A percentile compares a stretch with the other conserved stretches of the same genome.
phyloP scores from a whole-genome alignment of 2,888 invertebrate species.

The Fabriciana adippe region DNA sequence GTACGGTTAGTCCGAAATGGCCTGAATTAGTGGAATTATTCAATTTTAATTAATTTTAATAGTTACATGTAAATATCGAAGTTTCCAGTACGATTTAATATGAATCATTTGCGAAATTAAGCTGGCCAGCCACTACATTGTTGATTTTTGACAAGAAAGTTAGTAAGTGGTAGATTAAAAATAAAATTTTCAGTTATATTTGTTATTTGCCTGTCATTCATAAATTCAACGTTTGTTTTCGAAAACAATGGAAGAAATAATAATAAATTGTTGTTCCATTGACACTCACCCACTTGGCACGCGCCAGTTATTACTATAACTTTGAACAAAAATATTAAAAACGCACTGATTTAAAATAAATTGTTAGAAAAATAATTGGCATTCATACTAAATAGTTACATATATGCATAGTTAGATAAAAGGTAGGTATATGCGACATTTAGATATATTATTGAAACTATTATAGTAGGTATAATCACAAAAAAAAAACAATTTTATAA shows the following conservation, averaged over 20 bases:
- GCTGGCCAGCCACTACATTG: too few species aligned
- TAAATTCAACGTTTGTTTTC: conserved; percentile 28
- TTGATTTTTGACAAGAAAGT: neutral
- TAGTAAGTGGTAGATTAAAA: neutral
- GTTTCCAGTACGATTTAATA: neutral
- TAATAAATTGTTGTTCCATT: conserved; percentile 50
- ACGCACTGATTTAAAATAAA: conserved; percentile 16
- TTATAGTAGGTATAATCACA: neutral
- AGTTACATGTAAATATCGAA: neutral
- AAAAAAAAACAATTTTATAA: too few species aligned
- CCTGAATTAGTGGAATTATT: conserved; percentile 24
- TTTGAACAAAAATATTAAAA: conserved; percentile 24
- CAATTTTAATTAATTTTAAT: conserved; percentile 31
- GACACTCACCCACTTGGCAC: conserved; percentile 79
- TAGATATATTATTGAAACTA: too few species aligned
- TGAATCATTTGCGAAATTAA: neutral
- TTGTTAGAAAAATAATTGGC: conserved; percentile 10
- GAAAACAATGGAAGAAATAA: conserved; percentile 35
- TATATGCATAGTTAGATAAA: neutral
- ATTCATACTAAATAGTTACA: neutral
- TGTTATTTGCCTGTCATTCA: conserved; percentile 33
- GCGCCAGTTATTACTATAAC: conserved; percentile 27
- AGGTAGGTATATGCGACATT: too few species aligned
- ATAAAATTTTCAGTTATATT: conserved; percentile 21
- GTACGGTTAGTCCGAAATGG: conserved; percentile 29